Conservation (phyloP, 2,113 vertebrate genomes). For the Stomatorhinus ivindoensis region DNA sequence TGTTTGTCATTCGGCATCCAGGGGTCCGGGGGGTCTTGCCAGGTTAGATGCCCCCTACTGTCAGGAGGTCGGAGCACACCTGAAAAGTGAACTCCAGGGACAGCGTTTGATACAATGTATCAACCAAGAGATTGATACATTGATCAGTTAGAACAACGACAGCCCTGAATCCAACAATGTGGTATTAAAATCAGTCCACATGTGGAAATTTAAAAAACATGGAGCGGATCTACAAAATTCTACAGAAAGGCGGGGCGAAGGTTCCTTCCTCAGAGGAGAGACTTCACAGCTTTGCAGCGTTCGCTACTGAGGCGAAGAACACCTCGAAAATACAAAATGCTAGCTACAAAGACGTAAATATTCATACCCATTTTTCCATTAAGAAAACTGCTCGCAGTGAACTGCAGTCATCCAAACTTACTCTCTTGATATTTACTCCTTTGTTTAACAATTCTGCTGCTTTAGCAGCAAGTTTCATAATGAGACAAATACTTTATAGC, state of each 20-base stretch:
- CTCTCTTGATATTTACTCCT: not conserved
- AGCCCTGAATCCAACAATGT: not conserved
- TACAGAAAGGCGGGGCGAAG: not conserved
- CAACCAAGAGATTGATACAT: not conserved
- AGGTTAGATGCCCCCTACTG: not conserved
- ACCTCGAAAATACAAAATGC: not conserved
- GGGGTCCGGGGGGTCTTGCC: not conserved
- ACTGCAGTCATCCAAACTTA: not conserved
- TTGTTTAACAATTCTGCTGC: not conserved
- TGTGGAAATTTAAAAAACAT: not conserved
- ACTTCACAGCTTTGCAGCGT: not conserved
- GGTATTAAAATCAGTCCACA: not conserved
- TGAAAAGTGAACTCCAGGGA: not conserved
- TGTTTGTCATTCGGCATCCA: not conserved
- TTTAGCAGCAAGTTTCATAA: not conserved
- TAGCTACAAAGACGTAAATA: not conserved
- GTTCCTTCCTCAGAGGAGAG: not conserved
- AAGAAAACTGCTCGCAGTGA: not conserved
- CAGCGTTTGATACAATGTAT: not conserved
- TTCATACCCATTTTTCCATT: not conserved
- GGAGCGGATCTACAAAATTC: not conserved
- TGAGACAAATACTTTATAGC: not conserved
- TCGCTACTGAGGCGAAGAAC: not conserved
- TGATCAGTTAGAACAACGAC: not conserved
- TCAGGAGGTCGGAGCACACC: not conserved